Conservation (phyloP, 2,888 invertebrate genomes). For the Callyntrura guangdongensis region DNA sequence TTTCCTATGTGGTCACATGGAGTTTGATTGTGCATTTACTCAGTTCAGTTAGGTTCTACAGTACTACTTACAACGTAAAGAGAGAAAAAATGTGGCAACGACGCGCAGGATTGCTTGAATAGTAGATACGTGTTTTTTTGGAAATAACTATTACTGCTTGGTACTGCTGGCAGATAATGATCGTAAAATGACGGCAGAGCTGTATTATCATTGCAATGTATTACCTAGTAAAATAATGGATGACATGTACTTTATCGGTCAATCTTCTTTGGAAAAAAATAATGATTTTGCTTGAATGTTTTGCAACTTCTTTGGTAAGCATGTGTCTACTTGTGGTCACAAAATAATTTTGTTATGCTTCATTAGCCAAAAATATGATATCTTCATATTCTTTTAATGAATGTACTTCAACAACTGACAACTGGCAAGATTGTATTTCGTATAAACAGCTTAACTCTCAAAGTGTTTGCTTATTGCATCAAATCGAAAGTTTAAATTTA, state of each 20-base stretch:
- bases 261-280: background rate
- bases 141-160: no score
- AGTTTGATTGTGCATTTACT: no score
- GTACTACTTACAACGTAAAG: background rate
- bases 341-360: constrained; percentile 25
- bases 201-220: background rate
- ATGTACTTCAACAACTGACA: no score
- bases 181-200: background rate
- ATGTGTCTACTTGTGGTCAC: background rate
- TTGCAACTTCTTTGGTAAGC: no score
- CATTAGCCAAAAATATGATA: constrained; percentile 15
- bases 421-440: background rate
- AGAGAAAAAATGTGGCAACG: constrained; percentile 33
- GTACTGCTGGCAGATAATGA: background rate
- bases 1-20: background rate
- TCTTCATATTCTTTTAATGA: no score
- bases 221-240: no score
- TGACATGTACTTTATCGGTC: constrained; percentile 55
- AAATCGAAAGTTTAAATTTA: constrained; percentile 33
- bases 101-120: constrained; percentile 23
- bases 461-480: constrained; percentile 30
- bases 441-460: background rate
- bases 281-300: background rate
- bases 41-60: no score
- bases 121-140: no score